Evolutionary conservation across 2,888 invertebrate genomes (phyloP).

Genomic region (Heliconius erato): DNA sequence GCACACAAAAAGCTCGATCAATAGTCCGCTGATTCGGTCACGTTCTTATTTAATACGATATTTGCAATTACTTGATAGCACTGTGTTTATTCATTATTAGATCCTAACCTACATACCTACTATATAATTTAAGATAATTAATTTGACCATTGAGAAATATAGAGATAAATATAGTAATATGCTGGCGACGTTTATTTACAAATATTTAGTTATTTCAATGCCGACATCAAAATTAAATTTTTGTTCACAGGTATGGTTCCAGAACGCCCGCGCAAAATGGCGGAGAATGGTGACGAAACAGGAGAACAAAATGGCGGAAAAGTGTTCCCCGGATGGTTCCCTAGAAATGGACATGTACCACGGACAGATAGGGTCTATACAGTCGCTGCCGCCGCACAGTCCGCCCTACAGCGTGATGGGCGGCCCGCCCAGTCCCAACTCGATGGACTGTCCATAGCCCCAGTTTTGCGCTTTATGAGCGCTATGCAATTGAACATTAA

Average conservation of each 20-base stretch:
- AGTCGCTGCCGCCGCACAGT: slow-evolving; percentile 89
- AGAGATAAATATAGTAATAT: background rate
- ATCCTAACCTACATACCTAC: background rate
- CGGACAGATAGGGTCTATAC: slow-evolving; percentile 88
- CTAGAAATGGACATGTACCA: slow-evolving; percentile 88
- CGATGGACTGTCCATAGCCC: slow-evolving; percentile 90
- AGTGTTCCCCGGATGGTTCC: slow-evolving; percentile 88
- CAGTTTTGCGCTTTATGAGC: slow-evolving; percentile 80
- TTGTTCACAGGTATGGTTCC: slow-evolving; percentile 96
- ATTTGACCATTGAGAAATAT: background rate
- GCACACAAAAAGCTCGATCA: background rate
- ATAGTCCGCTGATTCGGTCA: background rate
- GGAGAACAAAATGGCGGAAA: slow-evolving; percentile 90
- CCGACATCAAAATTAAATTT: slow-evolving; percentile 63
- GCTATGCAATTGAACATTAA: slow-evolving; percentile 61
- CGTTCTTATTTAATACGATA: background rate
- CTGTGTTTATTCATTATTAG: background rate
- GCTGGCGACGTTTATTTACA: slow-evolving; percentile 59
- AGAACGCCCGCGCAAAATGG: slow-evolving; percentile 97
- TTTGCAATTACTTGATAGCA: background rate
- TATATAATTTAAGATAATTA: background rate
- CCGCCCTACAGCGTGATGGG: slow-evolving; percentile 89
- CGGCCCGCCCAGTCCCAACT: slow-evolving; percentile 89
- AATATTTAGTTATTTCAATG: slow-evolving; percentile 59
- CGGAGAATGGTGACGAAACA: slow-evolving; percentile 94